A percentile compares a stretch with the other conserved stretches of the same genome.
phyloP scores from a whole-genome alignment of 2,888 invertebrate species.

The Deilephila elpenor region DNA sequence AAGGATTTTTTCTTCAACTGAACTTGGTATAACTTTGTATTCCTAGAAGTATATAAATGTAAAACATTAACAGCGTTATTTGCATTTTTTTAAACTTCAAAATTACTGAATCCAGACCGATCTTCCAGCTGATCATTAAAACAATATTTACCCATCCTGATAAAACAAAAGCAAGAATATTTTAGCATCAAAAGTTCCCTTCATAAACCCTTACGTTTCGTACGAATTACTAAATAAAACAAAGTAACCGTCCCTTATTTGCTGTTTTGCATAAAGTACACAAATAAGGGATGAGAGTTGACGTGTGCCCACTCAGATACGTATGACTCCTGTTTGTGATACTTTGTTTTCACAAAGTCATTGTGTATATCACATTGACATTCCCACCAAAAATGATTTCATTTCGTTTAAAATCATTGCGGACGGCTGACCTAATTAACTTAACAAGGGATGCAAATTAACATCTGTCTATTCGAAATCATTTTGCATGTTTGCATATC shows the following conservation, averaged over 20 bases:
- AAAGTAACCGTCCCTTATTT: constrained; percentile 4
- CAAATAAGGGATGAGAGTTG: not conserved
- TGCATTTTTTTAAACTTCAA: no score
- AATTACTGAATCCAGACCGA: no score
- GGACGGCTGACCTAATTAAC: constrained; percentile 8
- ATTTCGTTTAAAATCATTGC: not conserved
- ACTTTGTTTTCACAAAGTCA: not conserved
- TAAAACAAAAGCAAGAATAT: not conserved
- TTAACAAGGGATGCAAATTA: constrained; percentile 6
- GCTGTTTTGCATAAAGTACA: constrained; percentile 6
- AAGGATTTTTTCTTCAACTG: no score
- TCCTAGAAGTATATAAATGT: no score
- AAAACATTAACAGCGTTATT: no score
- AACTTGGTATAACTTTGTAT: no score
- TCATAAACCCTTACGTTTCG: not conserved
- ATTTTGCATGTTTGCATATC: constrained; percentile 10
- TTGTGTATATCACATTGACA: not conserved
- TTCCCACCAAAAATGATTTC: not conserved
- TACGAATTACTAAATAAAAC: constrained; percentile 14
- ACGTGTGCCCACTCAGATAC: not conserved
- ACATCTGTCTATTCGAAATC: constrained; percentile 10
- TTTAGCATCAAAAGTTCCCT: not conserved
- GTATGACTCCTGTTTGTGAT: not conserved
- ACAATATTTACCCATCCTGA: not conserved
- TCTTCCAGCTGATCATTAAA: not conserved